A percentile compares a stretch with the other conserved stretches of the same genome.
phyloP scores from a whole-genome alignment of 1,140 invertebrate species.

The Macrobrachium rosenbergii region DNA sequence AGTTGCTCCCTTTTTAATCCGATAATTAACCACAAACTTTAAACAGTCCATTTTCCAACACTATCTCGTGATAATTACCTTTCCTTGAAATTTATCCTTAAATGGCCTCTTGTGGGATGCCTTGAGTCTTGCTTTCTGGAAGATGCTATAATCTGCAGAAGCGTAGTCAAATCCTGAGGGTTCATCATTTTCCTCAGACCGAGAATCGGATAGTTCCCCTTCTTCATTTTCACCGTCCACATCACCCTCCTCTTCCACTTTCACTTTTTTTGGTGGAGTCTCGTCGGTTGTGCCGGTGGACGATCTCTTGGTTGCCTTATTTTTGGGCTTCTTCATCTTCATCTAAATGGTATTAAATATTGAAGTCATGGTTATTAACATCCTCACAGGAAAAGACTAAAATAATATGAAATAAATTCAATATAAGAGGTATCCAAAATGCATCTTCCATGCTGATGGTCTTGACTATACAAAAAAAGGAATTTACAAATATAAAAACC shows the following conservation, averaged over 20 bases:
- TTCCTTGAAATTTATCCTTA: conserved; percentile 38
- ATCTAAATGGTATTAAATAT: no score
- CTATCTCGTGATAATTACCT: conserved; percentile 12
- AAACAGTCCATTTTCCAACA: not conserved
- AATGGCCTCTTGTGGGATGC: not conserved
- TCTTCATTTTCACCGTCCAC: not conserved
- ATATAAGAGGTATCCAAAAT: no score
- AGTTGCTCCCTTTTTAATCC: no score
- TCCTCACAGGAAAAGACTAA: no score
- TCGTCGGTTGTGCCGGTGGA: not conserved
- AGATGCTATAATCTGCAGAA: conserved; percentile 31
- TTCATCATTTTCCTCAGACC: not conserved
- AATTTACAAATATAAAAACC: no score
- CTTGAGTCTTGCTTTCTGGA: conserved; percentile 40
- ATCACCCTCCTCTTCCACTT: not conserved
- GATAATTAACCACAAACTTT: not conserved
- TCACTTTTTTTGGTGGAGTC: not conserved
- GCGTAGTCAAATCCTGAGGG: conserved; percentile 30
- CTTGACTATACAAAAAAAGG: no score
- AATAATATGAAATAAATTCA: no score
- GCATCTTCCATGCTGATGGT: no score
- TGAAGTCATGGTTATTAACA: no score
- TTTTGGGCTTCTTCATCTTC: conserved; percentile 4
- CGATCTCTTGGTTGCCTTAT: not conserved
- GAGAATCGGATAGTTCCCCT: not conserved